Evolutionary conservation across 2,888 invertebrate genomes (phyloP).

Genomic region (Andrena chrysosceles): DNA sequence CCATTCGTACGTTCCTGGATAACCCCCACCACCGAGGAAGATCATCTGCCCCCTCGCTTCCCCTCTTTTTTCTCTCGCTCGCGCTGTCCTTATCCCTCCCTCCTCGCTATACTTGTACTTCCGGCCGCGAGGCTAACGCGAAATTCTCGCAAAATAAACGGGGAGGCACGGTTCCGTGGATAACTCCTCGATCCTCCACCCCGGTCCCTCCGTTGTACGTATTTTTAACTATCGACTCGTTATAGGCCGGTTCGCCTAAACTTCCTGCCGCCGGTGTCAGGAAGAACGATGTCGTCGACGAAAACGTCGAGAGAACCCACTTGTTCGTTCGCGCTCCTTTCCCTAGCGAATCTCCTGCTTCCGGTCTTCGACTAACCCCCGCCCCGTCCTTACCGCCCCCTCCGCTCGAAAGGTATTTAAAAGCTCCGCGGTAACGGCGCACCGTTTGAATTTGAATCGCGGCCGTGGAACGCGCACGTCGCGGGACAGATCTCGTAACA

Average conservation of each 20-base stretch:
- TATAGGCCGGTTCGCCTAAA: constrained; percentile 72
- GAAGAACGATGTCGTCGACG: constrained; percentile 54
- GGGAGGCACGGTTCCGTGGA: constrained; percentile 46
- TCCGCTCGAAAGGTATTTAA: background rate
- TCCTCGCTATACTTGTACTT: constrained; percentile 81
- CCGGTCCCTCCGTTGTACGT: constrained; percentile 34
- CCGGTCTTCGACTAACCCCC: too few species aligned
- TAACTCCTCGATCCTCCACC: constrained; percentile 10
- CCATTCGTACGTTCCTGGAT: constrained; percentile 75
- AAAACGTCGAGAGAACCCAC: constrained; percentile 44
- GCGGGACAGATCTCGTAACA: constrained; percentile 32
- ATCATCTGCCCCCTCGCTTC: constrained; percentile 53
- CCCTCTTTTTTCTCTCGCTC: constrained; percentile 44
- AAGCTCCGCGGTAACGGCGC: too few species aligned
- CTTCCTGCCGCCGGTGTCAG: constrained; percentile 76
- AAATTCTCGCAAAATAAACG: constrained; percentile 81
- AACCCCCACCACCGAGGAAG: constrained; percentile 66
- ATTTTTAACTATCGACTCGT: constrained; percentile 77
- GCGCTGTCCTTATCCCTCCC: constrained; percentile 39
- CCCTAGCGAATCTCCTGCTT: background rate
- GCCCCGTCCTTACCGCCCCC: too few species aligned
- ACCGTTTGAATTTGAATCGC: background rate
- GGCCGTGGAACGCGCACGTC: background rate
- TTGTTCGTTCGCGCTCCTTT: constrained; percentile 43
- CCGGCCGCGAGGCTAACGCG: constrained; percentile 79